Base-by-base conservation (phyloP, 2,113 vertebrate genomes). In the Gasterosteus aculeatus region DNA sequence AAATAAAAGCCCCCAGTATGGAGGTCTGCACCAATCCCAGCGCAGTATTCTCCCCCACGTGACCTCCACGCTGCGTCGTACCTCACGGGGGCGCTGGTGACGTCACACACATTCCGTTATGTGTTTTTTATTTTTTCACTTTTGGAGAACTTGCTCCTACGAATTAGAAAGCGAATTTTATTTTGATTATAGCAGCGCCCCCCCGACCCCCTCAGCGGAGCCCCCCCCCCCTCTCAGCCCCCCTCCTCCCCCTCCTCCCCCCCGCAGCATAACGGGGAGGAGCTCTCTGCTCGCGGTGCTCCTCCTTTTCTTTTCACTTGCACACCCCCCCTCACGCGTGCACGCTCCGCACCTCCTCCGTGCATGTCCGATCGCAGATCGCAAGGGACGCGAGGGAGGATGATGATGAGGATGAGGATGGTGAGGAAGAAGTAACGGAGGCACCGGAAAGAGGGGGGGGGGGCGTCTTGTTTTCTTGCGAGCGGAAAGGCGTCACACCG, bases 401-500 rank as follows among this genome's bases (percentile, higher is more conserved):
- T 83, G 81, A 85, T 73, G 80, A 38, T 38, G 35, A 51, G 7
- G 49, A 51, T 51, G 49, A 53, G 10, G 49, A 53, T 10, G 49
- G 22, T 4, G 51, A 54, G 12, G 47, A 83, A 69, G 72, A 62
- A 81, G 71, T 83, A 74, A 78, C 53, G 33, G 51, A 46, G 57
- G 58, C 10, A 54, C 42, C 18, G 16, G 47, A 49, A 53, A 47
- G 54, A 10, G 11, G 10, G 2, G 7, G 33, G 64, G 10, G 44
- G 85, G 62, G 41, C 16, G 5, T 56, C 61, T 70, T 47, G 26
- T 70, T 59, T 81, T 85, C 47, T 12, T 12, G 14, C 44, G 62
- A 84, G 77, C 87, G 87, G 86, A 89, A 90, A 87, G 31, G 90
- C 90, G 86, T 92, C 89, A 77, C 82, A 39, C 82, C 69, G 77